phyloP scores from a whole-genome alignment of 1,140 invertebrate species.

The Scaptodrosophila lebanonensis region DNA sequence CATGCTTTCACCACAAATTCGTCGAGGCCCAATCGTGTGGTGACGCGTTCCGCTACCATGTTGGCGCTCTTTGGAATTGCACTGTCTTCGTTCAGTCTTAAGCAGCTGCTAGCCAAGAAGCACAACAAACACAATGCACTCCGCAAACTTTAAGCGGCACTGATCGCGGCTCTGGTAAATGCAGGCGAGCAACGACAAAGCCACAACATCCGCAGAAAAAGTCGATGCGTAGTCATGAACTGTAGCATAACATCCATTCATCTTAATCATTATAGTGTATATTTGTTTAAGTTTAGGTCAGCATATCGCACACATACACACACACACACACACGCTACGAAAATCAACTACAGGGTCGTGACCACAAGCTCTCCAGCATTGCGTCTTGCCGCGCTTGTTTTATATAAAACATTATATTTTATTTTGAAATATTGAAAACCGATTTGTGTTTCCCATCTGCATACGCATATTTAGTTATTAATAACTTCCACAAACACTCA shows the following conservation, averaged over 20 bases:
- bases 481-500: no score
- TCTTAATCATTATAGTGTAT: conserved; percentile 43
- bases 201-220: conserved; percentile 10
- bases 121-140: conserved; percentile 45
- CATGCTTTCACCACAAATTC: conserved; percentile 69
- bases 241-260: conserved; percentile 12
- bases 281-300: conserved; percentile 63
- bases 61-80: conserved; percentile 80
- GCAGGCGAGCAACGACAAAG: not conserved
- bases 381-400: no score
- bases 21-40: conserved; percentile 77
- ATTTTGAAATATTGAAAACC: no score
- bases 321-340: conserved; percentile 1
- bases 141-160: conserved; percentile 56
- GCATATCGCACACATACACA: conserved; percentile 11
- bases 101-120: conserved; percentile 79
- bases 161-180: no score
- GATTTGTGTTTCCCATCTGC: no score
- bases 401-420: no score
- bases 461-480: no score
- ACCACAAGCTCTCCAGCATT: no score
- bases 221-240: conserved; percentile 19
- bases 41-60: conserved; percentile 79
- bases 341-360: no score
- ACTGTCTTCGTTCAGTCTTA: conserved; percentile 81